Base-by-base conservation (phyloP, 2,888 invertebrate species). In the Meganola albula region DNA sequence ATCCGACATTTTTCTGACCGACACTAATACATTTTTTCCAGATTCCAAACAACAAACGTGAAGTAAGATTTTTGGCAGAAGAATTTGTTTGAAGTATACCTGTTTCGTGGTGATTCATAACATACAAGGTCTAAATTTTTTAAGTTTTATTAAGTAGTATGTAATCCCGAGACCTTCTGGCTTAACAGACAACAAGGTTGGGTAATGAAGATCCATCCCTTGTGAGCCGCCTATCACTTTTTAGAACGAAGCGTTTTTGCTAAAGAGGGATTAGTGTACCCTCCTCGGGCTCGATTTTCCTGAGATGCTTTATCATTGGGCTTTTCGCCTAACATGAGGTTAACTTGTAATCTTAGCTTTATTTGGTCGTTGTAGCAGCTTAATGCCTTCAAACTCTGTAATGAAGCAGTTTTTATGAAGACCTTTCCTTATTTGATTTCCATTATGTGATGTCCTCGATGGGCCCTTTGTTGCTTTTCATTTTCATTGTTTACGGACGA, bases 301-400 rank as follows among this genome's bases (percentile, higher is more conserved):
- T 76, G 71, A 80, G 83, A 82, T 82, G 84, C 83, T 84, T 84
- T 84, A 83, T 85, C 84, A 84, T 84, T 84, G 78, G 82, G 82
- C 74, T 74, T 77, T 75, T 71, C 73, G 74, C 72, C 80, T 76
- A 83, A 84, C 84, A 84, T 82, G 83, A 84, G 85, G 84, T 84
- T 84, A 83, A 84, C 84, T 83, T 84, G 83, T 84, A 83, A 85
- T 84, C 85, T 85, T 78, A 79, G 82, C 80, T 83, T 84, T 84
- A 82, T 82, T 82, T 76, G 76, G 72, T 62, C 78, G 69, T 72
- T 79, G 74, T 78, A 75, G 61, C 65, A 66, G 71, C 75, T 77
- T 82, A 83, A 82, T 79, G 60, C 74, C 71, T 66, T 62, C 68
- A 64, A 73, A 69, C 64, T 68, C 62, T 47, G 74, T 80, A 78